These are phyloP conservation scores for Diplodus sargus DNA, from an alignment of 2,797 vertebrate species.

Conservation along the genomic window DNA sequence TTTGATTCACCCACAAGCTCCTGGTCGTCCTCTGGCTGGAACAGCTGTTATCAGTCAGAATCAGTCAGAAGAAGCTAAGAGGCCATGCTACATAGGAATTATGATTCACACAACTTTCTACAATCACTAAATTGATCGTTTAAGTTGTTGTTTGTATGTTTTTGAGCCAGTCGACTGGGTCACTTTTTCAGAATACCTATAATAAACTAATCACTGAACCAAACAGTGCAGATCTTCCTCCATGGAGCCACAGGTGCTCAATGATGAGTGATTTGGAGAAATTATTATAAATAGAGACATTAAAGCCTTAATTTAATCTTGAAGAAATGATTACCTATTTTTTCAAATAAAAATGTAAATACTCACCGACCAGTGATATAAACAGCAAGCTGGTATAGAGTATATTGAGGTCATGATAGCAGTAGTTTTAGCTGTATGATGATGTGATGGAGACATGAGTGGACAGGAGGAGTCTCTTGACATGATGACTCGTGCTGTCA, in stretches of 20 bases:
- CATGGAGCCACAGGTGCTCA: neutral
- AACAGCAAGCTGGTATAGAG: neutral
- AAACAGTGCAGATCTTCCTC: neutral
- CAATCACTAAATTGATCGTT: no score
- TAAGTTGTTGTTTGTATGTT: no score
- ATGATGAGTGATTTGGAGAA: neutral
- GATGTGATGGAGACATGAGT: constrained; percentile 28
- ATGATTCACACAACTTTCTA: no score
- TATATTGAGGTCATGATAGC: neutral
- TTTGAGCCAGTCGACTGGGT: no score
- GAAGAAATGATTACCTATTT: neutral
- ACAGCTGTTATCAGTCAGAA: no score
- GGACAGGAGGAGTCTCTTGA: constrained; percentile 27
- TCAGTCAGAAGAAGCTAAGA: no score
- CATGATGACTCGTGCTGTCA: constrained; percentile 32
- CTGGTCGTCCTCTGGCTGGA: no score
- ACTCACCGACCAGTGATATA: neutral
- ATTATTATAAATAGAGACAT: neutral
- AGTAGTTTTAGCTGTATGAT: neutral
- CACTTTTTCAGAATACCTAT: no score
- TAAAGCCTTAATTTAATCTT: neutral
- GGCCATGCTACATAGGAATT: no score
- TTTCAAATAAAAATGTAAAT: neutral
- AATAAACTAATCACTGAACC: no score
- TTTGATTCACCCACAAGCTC: no score